Percentiles rank a stretch among this genome's conserved stretches.
These are phyloP conservation scores for Dipodomys spectabilis DNA, from an alignment of 2,113 vertebrate genomes.

Conservation along the genomic window DNA sequence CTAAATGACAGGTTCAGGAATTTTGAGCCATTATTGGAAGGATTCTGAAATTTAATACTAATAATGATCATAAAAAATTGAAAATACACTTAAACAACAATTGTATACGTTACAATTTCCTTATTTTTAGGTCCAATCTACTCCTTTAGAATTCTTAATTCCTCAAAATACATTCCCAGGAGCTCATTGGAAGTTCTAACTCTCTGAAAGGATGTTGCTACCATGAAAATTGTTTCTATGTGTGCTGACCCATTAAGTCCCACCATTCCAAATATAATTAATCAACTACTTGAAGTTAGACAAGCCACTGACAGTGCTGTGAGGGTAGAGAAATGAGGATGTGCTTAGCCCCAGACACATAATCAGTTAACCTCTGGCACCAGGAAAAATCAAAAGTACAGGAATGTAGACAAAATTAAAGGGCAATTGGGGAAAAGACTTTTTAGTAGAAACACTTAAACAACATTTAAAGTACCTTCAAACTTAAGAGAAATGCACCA, in stretches of 20 bases:
- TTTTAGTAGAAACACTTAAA: not conserved
- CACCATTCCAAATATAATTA: not conserved
- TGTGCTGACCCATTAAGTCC: not conserved
- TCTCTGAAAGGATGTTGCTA: not conserved
- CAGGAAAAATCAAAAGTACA: not conserved
- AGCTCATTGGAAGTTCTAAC: not conserved
- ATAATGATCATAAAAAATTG: not conserved
- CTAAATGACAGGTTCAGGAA: not conserved
- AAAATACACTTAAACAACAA: not conserved
- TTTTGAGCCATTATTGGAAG: not conserved
- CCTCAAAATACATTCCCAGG: not conserved
- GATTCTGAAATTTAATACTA: not conserved
- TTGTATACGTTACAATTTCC: not conserved
- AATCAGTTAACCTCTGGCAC: constrained; percentile 3
- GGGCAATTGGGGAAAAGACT: not conserved
- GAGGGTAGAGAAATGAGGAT: not conserved
- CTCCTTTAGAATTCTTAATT: not conserved
- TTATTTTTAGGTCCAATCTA: not conserved
- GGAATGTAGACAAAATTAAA: not conserved
- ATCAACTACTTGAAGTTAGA: not conserved
- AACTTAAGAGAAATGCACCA: not conserved
- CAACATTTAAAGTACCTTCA: not conserved
- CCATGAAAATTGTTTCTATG: not conserved
- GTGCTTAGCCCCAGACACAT: not conserved
- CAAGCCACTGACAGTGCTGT: not conserved